Percentiles rank a stretch among this genome's conserved stretches.
Evolutionary conservation across 2,888 invertebrate species (phyloP).

Genomic region (Apamea epomidion): DNA sequence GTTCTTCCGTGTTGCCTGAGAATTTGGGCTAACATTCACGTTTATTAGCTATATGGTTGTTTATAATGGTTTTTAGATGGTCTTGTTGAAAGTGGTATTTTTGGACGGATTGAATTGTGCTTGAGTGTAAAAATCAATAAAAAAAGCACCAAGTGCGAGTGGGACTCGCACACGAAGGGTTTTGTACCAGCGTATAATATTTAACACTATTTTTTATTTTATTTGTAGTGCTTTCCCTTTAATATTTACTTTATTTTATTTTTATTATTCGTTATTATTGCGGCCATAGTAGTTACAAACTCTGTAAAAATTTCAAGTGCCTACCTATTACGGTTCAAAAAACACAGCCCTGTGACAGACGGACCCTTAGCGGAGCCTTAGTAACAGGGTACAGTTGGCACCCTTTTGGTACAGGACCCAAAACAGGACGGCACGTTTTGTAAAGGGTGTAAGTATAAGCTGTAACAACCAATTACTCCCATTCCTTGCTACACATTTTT

Average conservation of each 20-base stretch:
- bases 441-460: not conserved
- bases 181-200: too few species aligned
- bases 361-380: too few species aligned
- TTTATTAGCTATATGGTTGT: slow-evolving; percentile 30
- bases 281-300: too few species aligned
- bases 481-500: slow-evolving; percentile 27
- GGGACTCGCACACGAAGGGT: too few species aligned
- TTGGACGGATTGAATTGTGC: not conserved
- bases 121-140: not conserved
- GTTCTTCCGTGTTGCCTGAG: slow-evolving; percentile 61
- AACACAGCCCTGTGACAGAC: too few species aligned
- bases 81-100: not conserved
- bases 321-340: too few species aligned
- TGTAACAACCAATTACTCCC: not conserved
- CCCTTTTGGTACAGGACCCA: not conserved
- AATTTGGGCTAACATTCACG: slow-evolving; percentile 56
- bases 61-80: slow-evolving; percentile 5
- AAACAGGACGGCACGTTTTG: not conserved
- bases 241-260: not conserved
- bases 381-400: not conserved
- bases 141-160: not conserved
- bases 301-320: too few species aligned
- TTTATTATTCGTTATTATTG: not conserved
- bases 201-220: too few species aligned
- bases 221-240: not conserved